Evolutionary conservation across 2,888 invertebrate species (phyloP).

Genomic region (Platypus cylindrus): DNA sequence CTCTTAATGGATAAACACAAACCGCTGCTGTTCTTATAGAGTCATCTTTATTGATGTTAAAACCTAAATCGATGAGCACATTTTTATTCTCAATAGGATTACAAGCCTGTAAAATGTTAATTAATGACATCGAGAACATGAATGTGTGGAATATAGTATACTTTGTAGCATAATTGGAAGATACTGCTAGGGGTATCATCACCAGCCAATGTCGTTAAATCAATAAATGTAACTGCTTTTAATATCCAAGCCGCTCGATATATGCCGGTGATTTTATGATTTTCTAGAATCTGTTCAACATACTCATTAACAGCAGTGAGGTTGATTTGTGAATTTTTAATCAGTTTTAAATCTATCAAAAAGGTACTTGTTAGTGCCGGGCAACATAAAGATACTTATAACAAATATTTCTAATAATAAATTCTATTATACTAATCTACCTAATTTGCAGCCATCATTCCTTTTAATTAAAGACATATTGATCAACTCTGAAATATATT

Average conservation of each 20-base stretch:
- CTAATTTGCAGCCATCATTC: slow-evolving; percentile 30
- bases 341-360: slow-evolving; percentile 37
- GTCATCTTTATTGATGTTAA: slow-evolving; percentile 24
- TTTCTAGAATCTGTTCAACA: slow-evolving; percentile 37
- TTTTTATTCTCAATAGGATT: slow-evolving; percentile 28
- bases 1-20: slow-evolving; percentile 87
- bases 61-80: too few species aligned
- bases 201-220: slow-evolving; percentile 85
- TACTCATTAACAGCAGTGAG: slow-evolving; percentile 43
- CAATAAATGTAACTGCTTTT: slow-evolving; percentile 73
- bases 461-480: too few species aligned
- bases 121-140: background rate
- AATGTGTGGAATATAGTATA: slow-evolving; percentile 29
- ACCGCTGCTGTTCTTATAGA: slow-evolving; percentile 73
- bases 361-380: slow-evolving; percentile 3
- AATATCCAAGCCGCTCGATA: slow-evolving; percentile 61
- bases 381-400: background rate
- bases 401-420: background rate
- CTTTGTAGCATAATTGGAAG: slow-evolving; percentile 67
- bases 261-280: slow-evolving; percentile 32
- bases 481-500: too few species aligned
- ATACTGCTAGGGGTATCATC: slow-evolving; percentile 71
- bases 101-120: slow-evolving; percentile 26
- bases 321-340: slow-evolving; percentile 42
- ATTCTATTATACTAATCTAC: slow-evolving; percentile 17